Percentiles rank a stretch among this genome's conserved stretches.
These are phyloP conservation scores for Cyphomyrmex costatus DNA, from an alignment of 1,140 invertebrate genomes.

Conservation along the genomic window DNA sequence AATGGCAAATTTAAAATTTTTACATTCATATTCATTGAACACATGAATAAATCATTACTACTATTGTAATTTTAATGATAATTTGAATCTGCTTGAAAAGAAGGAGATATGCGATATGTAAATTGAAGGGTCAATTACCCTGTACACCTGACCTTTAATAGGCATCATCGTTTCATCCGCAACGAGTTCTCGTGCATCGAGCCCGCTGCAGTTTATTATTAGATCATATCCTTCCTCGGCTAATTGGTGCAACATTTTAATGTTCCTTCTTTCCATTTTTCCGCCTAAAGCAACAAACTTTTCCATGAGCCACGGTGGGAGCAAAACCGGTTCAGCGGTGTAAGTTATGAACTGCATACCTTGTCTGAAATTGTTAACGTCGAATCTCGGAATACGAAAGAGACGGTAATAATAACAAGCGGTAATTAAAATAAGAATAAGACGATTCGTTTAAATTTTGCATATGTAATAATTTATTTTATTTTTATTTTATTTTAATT, in stretches of 20 bases:
- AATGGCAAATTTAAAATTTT: background rate
- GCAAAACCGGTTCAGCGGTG: constrained; percentile 87
- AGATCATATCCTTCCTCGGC: constrained; percentile 88
- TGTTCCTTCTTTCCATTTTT: constrained; percentile 84
- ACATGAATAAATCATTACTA: background rate
- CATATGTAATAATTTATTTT: background rate
- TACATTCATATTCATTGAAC: background rate
- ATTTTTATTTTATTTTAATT: constrained; percentile 11
- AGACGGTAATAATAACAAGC: background rate
- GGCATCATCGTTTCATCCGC: constrained; percentile 88
- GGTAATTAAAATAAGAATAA: constrained; percentile 26
- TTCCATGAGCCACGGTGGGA: constrained; percentile 89
- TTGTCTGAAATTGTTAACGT: constrained; percentile 83
- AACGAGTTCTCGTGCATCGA: constrained; percentile 88
- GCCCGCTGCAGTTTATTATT: constrained; percentile 92
- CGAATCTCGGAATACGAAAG: background rate
- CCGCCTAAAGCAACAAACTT: constrained; percentile 88
- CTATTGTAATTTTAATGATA: background rate
- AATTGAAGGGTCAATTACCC: constrained; percentile 84
- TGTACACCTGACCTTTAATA: constrained; percentile 91
- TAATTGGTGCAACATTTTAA: constrained; percentile 87
- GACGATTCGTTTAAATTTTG: background rate
- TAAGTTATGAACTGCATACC: constrained; percentile 89
- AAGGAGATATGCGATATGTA: background rate
- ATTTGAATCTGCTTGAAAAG: background rate